Conservation (phyloP, 2,888 invertebrate species). For the Chymomyza caudatula region DNA sequence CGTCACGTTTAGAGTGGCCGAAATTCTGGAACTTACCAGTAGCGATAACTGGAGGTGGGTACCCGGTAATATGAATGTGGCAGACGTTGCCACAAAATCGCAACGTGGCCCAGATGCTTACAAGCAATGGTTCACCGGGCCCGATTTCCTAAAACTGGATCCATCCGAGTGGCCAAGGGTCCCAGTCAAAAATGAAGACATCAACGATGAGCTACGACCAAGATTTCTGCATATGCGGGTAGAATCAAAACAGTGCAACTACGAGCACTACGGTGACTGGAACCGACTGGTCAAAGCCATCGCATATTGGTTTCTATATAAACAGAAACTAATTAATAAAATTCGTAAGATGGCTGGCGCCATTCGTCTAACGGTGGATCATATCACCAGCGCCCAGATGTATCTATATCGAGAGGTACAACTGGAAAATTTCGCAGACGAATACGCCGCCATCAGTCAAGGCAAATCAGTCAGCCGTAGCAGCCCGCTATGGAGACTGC, state of each 20-base stretch:
- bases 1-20: constrained; percentile 37
- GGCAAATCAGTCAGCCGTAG: neutral
- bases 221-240: neutral
- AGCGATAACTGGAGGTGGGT: constrained; percentile 24
- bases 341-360: too few relatives aligned
- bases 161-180: constrained; percentile 17
- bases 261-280: neutral
- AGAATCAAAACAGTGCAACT: neutral
- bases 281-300: constrained; percentile 13
- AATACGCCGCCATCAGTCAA: constrained; percentile 5
- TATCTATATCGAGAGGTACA: constrained; percentile 12
- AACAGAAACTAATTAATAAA: neutral
- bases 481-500: neutral
- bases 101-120: constrained; percentile 9
- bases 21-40: constrained; percentile 13
- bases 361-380: neutral
- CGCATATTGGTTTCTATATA: constrained; percentile 9
- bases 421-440: constrained; percentile 12
- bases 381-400: constrained; percentile 4
- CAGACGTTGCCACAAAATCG: constrained; percentile 23
- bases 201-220: constrained; percentile 10
- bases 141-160: constrained; percentile 10
- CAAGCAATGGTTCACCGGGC: constrained; percentile 19
- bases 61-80: constrained; percentile 17
- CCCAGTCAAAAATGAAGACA: neutral